A percentile compares a stretch with the other conserved stretches of the same genome.
Evolutionary conservation across 2,113 vertebrate species (phyloP).

Genomic region (Equus quagga): DNA sequence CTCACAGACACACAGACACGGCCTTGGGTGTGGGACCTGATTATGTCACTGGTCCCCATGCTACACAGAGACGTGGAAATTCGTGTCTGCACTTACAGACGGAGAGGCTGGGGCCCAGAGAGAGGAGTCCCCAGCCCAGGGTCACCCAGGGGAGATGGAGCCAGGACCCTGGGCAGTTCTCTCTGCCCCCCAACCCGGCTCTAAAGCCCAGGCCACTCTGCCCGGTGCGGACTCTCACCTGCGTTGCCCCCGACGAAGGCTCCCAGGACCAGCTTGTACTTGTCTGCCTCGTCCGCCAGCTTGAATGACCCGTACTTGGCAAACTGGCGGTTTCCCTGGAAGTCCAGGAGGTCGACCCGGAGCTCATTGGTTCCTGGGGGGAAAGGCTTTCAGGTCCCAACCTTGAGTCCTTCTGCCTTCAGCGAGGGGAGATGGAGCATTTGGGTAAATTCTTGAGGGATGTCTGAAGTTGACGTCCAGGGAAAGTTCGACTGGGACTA

Average conservation of each 20-base stretch:
- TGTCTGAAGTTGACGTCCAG: background rate
- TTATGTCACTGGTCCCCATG: accelerated
- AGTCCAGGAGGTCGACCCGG: too few species aligned
- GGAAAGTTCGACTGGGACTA: accelerated
- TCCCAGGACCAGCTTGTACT: too few species aligned
- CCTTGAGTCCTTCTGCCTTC: background rate
- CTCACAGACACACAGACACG: background rate
- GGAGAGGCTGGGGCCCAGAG: accelerated
- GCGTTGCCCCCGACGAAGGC: too few species aligned
- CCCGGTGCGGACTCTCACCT: background rate
- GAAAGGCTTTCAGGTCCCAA: background rate
- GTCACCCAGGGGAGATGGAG: accelerated
- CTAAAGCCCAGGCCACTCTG: background rate
- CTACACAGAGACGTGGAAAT: background rate
- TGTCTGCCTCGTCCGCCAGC: too few species aligned
- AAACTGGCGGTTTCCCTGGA: too few species aligned
- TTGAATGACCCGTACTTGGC: too few species aligned
- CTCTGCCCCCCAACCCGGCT: accelerated
- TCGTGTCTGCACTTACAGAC: too few species aligned
- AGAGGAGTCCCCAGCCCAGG: background rate
- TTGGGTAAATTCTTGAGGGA: too few species aligned
- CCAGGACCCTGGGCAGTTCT: accelerated
- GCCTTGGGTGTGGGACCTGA: too few species aligned
- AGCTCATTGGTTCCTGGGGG: too few species aligned
- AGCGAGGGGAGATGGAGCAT: accelerated